phyloP scores from a whole-genome alignment of 2,113 vertebrate species.

The Pelobates fuscus region DNA sequence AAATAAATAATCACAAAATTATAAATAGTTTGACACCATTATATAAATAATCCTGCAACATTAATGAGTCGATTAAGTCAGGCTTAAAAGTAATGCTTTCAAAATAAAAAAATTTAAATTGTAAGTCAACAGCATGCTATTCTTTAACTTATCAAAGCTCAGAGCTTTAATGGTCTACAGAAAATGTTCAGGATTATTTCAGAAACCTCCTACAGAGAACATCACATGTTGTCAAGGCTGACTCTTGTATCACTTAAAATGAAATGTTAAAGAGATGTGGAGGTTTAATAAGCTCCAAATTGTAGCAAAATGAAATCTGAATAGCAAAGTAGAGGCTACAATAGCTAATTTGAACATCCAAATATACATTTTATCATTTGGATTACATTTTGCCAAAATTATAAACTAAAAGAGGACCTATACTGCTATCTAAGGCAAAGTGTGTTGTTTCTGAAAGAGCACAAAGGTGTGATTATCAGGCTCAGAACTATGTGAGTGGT shows the following conservation, averaged over 20 bases:
- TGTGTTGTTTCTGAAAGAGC: too few species aligned
- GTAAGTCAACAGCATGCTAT: conserved; percentile 5
- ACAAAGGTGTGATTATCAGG: too few species aligned
- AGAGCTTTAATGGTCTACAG: conserved; percentile 16
- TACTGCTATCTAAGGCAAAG: too few species aligned
- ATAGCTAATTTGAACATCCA: too few species aligned
- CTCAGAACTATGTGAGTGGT: too few species aligned
- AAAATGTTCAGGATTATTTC: conserved; percentile 33
- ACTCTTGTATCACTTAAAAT: conserved; percentile 14
- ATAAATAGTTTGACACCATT: not conserved
- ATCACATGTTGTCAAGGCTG: conserved; percentile 31
- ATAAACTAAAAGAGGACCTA: too few species aligned
- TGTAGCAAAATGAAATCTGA: too few species aligned
- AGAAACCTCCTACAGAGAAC: conserved; percentile 41
- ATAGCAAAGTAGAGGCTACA: too few species aligned
- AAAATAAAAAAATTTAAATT: conserved; percentile 9
- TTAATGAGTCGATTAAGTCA: not conserved
- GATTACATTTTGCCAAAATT: too few species aligned
- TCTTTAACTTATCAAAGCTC: conserved; percentile 27
- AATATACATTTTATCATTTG: too few species aligned
- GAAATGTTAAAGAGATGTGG: conserved; percentile 38
- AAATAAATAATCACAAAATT: not conserved
- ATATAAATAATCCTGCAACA: not conserved
- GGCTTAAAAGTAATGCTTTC: not conserved
- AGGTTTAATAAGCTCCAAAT: conserved; percentile 24